Evolutionary conservation across 1,140 invertebrate genomes (phyloP), one percentile per base, ranked within the genome.

Genomic region (Lepidurus couesii): DNA sequence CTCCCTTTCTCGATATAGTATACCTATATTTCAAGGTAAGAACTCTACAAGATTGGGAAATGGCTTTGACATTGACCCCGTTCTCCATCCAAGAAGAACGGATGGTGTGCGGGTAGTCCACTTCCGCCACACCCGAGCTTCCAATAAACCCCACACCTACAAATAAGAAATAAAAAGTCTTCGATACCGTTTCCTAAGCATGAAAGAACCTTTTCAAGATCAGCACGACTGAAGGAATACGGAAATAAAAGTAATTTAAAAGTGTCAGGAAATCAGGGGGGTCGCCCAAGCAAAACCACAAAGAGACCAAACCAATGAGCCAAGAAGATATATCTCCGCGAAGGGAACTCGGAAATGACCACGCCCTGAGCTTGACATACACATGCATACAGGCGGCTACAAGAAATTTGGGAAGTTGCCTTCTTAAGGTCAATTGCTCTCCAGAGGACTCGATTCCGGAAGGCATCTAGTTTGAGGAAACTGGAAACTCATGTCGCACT

Each of bases 281-380:
- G 34, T 34, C 45, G 16, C 10, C 16, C 45, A 47, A 47, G 16
- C 6, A 47, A 47, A 47, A 10, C 10, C 45, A 47, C 45, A 47
- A 47, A 16, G 1, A 47, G 13, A 21, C 13, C 21, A 9, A 16
- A 65, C n/a, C 6, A 65, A 65, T 13, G 13, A 65, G 21, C 16
- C 8, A 7, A 16, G 21, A n/a, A 13, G 6, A 53, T n/a, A 21
- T 13, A 65, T 0, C 16, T n/a, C 7, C 53, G 8, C 6, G 53
- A 65, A 65, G 21, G 53, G 53, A 65, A 65, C 53, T 65, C 53
- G 53, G 53, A 65, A 65, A 21, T 65, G 53, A 65, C 53, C 53
- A 65, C 53, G 13, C 53, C 53, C 53, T 65, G 8, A 65, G 8
- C 53, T 65, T 65, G 53, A 65, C 53, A 65, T 65, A 16, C 53